A percentile compares a stretch with the other conserved stretches of the same genome.
Conservation (phyloP, 2,888 invertebrate genomes). For the Liodrosophila aerea region DNA sequence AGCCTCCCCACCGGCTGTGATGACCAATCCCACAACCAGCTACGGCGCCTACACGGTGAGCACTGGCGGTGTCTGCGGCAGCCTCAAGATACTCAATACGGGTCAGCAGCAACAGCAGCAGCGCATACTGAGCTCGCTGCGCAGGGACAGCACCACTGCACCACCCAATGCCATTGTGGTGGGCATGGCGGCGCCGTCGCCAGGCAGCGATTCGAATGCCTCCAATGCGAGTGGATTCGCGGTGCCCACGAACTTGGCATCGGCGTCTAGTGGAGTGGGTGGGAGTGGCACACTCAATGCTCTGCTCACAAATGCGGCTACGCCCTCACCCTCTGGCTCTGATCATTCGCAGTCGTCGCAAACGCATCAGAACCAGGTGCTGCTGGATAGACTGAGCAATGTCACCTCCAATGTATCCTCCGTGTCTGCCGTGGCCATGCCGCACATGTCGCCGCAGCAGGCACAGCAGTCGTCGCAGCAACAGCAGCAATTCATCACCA, state of each 20-base stretch:
- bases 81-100: conserved; percentile 74
- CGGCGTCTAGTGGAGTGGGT: conserved; percentile 42
- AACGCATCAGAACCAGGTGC: conserved; percentile 77
- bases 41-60: conserved; percentile 78
- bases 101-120: conserved; percentile 75
- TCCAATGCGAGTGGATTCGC: conserved; percentile 84
- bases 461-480: conserved; percentile 51
- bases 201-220: conserved; percentile 82
- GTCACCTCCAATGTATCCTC: conserved; percentile 71
- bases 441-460: conserved; percentile 81
- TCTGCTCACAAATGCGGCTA: conserved; percentile 83
- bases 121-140: conserved; percentile 81
- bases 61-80: conserved; percentile 60
- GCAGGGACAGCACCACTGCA: conserved; percentile 82
- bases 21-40: conserved; percentile 80
- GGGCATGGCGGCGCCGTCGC: conserved; percentile 83
- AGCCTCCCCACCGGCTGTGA: conserved; percentile 82
- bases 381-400: conserved; percentile 81
- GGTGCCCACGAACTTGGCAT: conserved; percentile 82
- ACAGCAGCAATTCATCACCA: conserved; percentile 78
- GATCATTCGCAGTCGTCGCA: conserved; percentile 81
- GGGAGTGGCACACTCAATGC: conserved; percentile 82
- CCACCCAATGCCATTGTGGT: conserved; percentile 81
- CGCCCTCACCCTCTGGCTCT: conserved; percentile 80
- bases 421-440: conserved; percentile 67